Conservation (phyloP, 2,113 vertebrate species). For the Hypanus sabinus region DNA sequence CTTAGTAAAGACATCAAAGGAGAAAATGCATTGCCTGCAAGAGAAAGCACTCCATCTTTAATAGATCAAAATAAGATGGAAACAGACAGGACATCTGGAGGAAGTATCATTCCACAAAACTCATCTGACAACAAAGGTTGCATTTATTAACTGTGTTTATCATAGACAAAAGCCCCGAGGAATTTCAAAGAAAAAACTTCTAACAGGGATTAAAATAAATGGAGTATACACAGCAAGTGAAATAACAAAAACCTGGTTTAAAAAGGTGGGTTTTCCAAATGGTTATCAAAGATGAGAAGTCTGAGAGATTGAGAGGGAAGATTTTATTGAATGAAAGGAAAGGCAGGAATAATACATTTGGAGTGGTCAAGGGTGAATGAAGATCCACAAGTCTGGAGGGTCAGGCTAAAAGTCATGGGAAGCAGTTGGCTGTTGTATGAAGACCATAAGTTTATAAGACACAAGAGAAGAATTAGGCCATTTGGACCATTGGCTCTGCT, state of each 20-base stretch:
- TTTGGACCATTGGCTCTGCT: too few relatives aligned
- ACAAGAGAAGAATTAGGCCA: too few relatives aligned
- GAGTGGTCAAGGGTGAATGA: not conserved
- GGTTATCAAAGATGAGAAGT: not conserved
- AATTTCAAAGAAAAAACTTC: not conserved
- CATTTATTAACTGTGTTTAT: not conserved
- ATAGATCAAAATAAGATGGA: not conserved
- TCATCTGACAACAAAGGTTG: not conserved
- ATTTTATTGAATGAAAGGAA: not conserved
- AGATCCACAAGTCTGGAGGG: not conserved
- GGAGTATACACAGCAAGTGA: not conserved
- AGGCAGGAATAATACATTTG: not conserved
- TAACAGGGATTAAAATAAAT: not conserved
- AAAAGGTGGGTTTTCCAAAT: not conserved
- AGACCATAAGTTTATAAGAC: too few relatives aligned
- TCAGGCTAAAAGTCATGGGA: not conserved
- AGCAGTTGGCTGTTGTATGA: not conserved
- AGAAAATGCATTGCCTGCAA: not conserved
- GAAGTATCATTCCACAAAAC: not conserved
- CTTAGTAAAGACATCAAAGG: not conserved
- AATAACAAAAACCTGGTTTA: not conserved
- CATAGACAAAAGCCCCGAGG: not conserved
- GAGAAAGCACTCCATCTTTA: not conserved
- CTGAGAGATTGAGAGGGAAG: not conserved
- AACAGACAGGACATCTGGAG: not conserved